Evolutionary conservation across 2,888 invertebrate genomes (phyloP).

Genomic region (Temnothorax ravouxi): DNA sequence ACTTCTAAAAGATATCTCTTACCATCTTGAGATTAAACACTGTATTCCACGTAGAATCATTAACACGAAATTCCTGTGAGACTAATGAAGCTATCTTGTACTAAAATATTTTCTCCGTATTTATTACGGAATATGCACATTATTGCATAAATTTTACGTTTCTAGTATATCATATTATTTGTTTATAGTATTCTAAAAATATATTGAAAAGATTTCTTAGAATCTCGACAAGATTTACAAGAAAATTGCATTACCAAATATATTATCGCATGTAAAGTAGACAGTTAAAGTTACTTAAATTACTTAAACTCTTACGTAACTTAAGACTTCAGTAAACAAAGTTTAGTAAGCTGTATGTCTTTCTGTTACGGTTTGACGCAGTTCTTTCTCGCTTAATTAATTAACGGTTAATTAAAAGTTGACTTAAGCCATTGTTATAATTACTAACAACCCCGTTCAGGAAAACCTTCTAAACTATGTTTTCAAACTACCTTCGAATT

Average conservation of each 20-base stretch:
- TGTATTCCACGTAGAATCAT: background rate
- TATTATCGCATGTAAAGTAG: background rate
- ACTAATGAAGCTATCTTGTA: background rate
- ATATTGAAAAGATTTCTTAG: constrained; percentile 5
- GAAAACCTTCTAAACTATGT: background rate
- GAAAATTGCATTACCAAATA: constrained; percentile 2
- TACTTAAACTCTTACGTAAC: constrained; percentile 20
- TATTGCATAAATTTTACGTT: background rate
- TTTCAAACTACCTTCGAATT: background rate
- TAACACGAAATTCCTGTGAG: background rate
- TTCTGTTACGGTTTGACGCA: constrained; percentile 2
- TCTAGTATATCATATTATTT: background rate
- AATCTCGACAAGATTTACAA: background rate
- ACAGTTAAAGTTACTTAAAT: constrained; percentile 6
- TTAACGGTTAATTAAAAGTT: constrained; percentile 5
- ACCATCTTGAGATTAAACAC: constrained; percentile 5
- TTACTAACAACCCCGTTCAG: constrained; percentile 1
- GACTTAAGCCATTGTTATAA: constrained; percentile 10
- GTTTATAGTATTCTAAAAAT: background rate
- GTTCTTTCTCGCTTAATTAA: constrained; percentile 19
- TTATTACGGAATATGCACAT: background rate
- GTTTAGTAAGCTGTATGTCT: constrained; percentile 10
- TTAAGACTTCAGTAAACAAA: constrained; percentile 10
- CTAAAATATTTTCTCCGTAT: background rate
- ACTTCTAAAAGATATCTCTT: background rate